These are phyloP conservation scores for Augochlora pura DNA, from an alignment of 1,140 invertebrate genomes.

Conservation along the genomic window DNA sequence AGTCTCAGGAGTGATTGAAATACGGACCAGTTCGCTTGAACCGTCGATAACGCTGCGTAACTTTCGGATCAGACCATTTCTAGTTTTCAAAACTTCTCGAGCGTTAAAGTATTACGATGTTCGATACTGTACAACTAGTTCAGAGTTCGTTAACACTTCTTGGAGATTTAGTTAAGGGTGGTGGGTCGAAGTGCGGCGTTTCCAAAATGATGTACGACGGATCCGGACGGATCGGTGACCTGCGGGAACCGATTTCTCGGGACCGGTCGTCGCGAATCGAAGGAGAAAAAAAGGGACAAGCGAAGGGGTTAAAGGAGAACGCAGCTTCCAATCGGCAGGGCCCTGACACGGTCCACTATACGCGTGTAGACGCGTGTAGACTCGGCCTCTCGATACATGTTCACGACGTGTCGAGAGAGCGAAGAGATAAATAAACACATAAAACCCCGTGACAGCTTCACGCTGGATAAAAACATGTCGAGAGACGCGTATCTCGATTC, in stretches of 20 bases:
- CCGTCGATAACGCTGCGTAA: too few species aligned
- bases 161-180: too few species aligned
- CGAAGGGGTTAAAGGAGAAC: constrained; percentile 59
- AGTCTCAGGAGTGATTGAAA: too few species aligned
- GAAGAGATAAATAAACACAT: constrained; percentile 68
- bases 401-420: constrained; percentile 29
- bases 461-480: constrained; percentile 65
- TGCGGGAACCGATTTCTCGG: constrained; percentile 11
- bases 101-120: too few species aligned
- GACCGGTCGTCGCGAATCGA: constrained; percentile 52
- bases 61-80: too few species aligned
- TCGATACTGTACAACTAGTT: too few species aligned
- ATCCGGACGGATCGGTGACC: neutral
- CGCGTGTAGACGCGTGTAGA: constrained; percentile 14
- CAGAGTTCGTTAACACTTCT: too few species aligned
- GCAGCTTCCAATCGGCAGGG: constrained; percentile 42
- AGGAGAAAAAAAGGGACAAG: constrained; percentile 12
- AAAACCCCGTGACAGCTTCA: constrained; percentile 67
- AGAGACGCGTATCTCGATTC: constrained; percentile 63
- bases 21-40: too few species aligned
- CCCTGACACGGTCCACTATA: constrained; percentile 27
- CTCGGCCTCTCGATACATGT: constrained; percentile 36
- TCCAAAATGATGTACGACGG: neutral
- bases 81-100: too few species aligned
- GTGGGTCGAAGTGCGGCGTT: neutral